These are phyloP conservation scores for Neelides sp. DNA, from an alignment of 1,140 invertebrate species.

Conservation along the genomic window DNA sequence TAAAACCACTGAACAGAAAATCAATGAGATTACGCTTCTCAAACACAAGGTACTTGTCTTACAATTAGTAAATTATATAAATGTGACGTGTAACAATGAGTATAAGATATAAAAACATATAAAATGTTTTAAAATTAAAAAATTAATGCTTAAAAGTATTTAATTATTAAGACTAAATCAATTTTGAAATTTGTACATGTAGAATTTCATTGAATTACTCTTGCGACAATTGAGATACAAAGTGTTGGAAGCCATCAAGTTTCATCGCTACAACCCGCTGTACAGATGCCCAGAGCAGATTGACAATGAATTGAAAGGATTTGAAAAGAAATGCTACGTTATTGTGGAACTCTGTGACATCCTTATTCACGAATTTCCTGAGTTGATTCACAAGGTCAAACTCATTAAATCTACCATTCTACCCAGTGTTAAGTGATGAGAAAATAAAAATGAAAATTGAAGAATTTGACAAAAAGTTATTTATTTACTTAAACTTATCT, in stretches of 20 bases:
- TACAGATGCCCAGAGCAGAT: constrained; percentile 20
- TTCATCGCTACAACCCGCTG: constrained; percentile 19
- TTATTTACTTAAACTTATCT: neutral
- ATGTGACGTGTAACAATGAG: neutral
- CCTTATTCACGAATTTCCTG: constrained; percentile 19
- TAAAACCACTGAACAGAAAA: constrained; percentile 17
- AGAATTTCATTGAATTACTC: constrained; percentile 27
- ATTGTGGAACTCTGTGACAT: constrained; percentile 24
- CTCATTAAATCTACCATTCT: constrained; percentile 26
- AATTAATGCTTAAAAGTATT: neutral
- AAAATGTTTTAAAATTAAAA: neutral
- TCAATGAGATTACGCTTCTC: constrained; percentile 18
- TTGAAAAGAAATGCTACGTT: constrained; percentile 18
- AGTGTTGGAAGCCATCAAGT: constrained; percentile 22
- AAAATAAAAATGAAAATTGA: constrained; percentile 2
- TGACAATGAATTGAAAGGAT: constrained; percentile 30
- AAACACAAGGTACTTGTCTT: constrained; percentile 24
- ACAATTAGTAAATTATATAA: neutral
- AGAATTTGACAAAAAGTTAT: no score
- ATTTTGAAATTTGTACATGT: neutral
- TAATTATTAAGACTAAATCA: neutral
- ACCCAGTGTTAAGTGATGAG: constrained; percentile 5
- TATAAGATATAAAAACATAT: neutral
- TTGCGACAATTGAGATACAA: constrained; percentile 28
- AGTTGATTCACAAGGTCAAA: constrained; percentile 21